Base-by-base conservation (phyloP, 2,797 vertebrate species). In the Danio tinwini region DNA sequence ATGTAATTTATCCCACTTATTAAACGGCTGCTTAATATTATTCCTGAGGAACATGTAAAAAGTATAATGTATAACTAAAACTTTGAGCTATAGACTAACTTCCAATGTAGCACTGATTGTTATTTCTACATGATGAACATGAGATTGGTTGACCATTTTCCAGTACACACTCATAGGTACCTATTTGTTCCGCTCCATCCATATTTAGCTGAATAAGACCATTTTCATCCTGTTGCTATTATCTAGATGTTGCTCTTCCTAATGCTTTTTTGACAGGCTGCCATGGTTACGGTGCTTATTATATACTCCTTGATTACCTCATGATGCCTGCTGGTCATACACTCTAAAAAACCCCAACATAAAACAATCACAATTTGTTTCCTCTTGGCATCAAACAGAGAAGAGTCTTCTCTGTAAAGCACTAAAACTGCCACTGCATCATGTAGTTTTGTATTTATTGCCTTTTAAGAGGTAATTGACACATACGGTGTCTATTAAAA, bases 181-280 rank as follows among this genome's bases (percentile, higher is more conserved):
- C n/a, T 71, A 50, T 74, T 47, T 74, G 14, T 40, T 79, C 74
- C 37, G 62, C 8, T 16, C 49, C 17, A 19, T 76, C 65, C 29
- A 42, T 49, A 63, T 79, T 74, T 75, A 76, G 76, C 65, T 45
- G 12, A 61, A 45, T 58, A 39, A 64, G 69, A 59, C 16, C 29
- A 82, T 69, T 74, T 74, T 29, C 59, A 56, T 74, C 58, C 47
- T 55, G 19, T 49, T 78, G 76, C 70, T 58, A 69, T 84, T 67
- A 76, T 80, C 81, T 70, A 78, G 42, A 78, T 55, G 56, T 64
- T 78, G 65, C 59, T 71, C 56, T 78, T 76, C 39, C 70, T 75
- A 81, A 87, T 82, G 75, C 64, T 73, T 87, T 79, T 81, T 83
- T 81, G 72, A 81, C 62, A 47, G 40, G 81, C 84, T 84, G 82